Evolutionary conservation across 2,888 invertebrate genomes (phyloP), one percentile per base, ranked within the genome.

Genomic region (Watsonalla binaria): DNA sequence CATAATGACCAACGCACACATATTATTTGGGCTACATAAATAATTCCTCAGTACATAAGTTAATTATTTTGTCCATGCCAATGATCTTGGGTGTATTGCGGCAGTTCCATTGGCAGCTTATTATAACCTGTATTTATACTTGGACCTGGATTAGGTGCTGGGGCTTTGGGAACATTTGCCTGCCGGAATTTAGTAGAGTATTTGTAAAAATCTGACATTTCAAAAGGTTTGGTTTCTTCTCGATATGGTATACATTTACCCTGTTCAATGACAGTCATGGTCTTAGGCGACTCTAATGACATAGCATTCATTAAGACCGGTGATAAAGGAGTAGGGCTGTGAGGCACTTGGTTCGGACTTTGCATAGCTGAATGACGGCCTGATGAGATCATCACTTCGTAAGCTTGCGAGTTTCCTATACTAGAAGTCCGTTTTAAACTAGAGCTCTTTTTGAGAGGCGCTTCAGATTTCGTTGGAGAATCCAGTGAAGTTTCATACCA

Each of bases 121-220:
- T 85, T 88, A 59, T 81, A 89, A 14, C 78, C 74, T 34, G 74
- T 65, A 65, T 75, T 84, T 11, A 63, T 54, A 56, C 61, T 72
- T 57, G 83, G 74, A 15, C 79, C 74, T 39, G 80, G 76, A 57
- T 74, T 82, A 6, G 75, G 72, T 45, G 74, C 59, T 2, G 74
- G 63, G 45, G 69, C 67, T 59, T 86, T 89, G 50, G 80, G 84
- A 53, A 71, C 69, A 71, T 76, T 83, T 2, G 78, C 77, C 71
- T 97, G 94, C 59, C 98, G 93, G 80, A 96, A 97, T 80, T 98
- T 97, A 6, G 97, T 98, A 52, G 98, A 98, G 82, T 99, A 99
- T 85, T 98, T 99, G 82, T 98, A 99, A 83, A 98, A 98, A 84
- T 99, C 99, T 0, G 98, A 95, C 96, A 98, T 98, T 92, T 98